Conservation (phyloP, 2,888 invertebrate species). For the Carpatolechia fugitivella region DNA sequence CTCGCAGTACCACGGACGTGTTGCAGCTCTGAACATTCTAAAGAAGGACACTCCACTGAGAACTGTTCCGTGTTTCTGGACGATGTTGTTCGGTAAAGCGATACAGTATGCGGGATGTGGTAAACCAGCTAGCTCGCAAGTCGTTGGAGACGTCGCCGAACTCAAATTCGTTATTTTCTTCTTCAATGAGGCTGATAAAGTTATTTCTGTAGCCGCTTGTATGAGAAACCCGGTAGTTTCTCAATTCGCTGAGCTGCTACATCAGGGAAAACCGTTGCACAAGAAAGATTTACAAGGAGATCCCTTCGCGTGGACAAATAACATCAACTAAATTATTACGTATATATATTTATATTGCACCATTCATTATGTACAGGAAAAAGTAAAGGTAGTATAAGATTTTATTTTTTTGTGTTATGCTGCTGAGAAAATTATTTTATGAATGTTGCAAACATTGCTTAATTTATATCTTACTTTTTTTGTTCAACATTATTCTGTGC, state of each 20-base stretch:
- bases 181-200: slow-evolving; percentile 84
- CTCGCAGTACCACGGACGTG: slow-evolving; percentile 93
- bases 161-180: slow-evolving; percentile 90
- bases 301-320: slow-evolving; percentile 82
- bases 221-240: slow-evolving; percentile 93
- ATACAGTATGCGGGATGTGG: slow-evolving; percentile 93
- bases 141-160: slow-evolving; percentile 87
- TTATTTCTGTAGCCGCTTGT: slow-evolving; percentile 89
- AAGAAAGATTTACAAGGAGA: slow-evolving; percentile 82
- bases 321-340: slow-evolving; percentile 45
- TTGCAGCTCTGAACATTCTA: slow-evolving; percentile 92
- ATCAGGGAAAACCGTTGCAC: slow-evolving; percentile 82
- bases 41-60: slow-evolving; percentile 81
- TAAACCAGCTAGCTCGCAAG: slow-evolving; percentile 82
- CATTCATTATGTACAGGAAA: too few relatives aligned
- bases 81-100: slow-evolving; percentile 90
- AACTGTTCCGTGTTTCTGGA: slow-evolving; percentile 96
- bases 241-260: slow-evolving; percentile 88
- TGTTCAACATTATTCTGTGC: too few relatives aligned
- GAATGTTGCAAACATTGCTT: too few relatives aligned
- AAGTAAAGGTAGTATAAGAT: too few relatives aligned
- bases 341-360: too few relatives aligned
- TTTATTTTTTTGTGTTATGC: background rate
- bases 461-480: too few relatives aligned
- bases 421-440: too few relatives aligned